A percentile compares a stretch with the other conserved stretches of the same genome.
These are phyloP conservation scores for Hanleya hanleyi DNA, from an alignment of 2,888 invertebrate species.

Conservation along the genomic window DNA sequence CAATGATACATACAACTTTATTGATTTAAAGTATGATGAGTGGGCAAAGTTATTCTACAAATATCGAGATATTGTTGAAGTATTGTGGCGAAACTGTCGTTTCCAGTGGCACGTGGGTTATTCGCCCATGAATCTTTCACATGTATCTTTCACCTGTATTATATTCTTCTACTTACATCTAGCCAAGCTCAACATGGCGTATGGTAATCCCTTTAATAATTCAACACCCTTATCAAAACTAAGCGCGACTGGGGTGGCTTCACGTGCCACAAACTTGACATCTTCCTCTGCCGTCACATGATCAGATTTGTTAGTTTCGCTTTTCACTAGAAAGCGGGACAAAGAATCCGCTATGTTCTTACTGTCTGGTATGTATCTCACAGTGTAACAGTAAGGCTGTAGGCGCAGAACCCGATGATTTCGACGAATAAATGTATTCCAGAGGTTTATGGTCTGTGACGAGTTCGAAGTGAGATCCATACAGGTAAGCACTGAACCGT, in stretches of 20 bases:
- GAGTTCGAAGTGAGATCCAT: constrained; percentile 14
- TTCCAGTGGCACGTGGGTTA: too few species aligned
- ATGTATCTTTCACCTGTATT: too few species aligned
- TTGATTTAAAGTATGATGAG: too few species aligned
- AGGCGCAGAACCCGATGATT: constrained; percentile 28
- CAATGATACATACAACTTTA: too few species aligned
- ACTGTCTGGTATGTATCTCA: constrained; percentile 3
- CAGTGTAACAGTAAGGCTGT: constrained; percentile 21
- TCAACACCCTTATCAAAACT: too few species aligned
- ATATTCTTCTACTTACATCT: too few species aligned
- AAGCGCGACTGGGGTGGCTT: neutral
- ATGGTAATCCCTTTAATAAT: too few species aligned
- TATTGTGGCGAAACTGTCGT: too few species aligned
- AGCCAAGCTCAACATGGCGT: too few species aligned
- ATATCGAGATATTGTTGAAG: too few species aligned
- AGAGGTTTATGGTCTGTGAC: constrained; percentile 15
- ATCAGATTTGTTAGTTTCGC: neutral
- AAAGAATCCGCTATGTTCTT: constrained; percentile 11
- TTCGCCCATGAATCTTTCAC: too few species aligned
- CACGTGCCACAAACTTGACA: neutral
- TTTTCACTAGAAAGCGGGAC: neutral
- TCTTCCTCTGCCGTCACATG: neutral
- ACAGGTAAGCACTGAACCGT: constrained; percentile 10
- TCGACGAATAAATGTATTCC: constrained; percentile 18
- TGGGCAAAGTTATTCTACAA: too few species aligned